Base-by-base conservation (phyloP, 2,888 invertebrate species). In the Heliconius aoede region DNA sequence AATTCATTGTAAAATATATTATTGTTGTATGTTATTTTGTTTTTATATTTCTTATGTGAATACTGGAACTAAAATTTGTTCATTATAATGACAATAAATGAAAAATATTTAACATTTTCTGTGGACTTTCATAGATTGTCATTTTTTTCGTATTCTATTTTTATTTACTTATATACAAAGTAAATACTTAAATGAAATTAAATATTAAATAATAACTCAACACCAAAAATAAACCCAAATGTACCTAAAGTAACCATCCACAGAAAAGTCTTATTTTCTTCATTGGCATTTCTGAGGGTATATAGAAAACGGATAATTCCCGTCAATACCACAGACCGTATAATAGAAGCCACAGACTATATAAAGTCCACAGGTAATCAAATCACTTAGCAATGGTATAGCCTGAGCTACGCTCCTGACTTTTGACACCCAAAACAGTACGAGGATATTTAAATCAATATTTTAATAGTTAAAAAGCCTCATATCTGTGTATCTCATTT, bases 351-450 rank as follows among this genome's bases (percentile, higher is more conserved):
- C 24, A 36, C 40, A 40, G 65, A 65, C 65, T 15, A n/a, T 28
- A 36, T n/a, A 62, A 36, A 36, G 64, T 24, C 72, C 21, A 28
- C 58, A 46, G 46, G 51, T 21, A 58, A 40, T 75, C 75, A 78
- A 80, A 80, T 80, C 80, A 81, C 80, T 80, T 78, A 85, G 85
- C 86, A 88, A 88, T 88, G 87, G 87, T 80, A 86, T 88, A 85
- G 89, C 91, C 90, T 79, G 89, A 92, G 83, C 88, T 94, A 94
- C 94, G 94, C 94, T 89, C 93, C 94, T 94, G 94, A 89, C 85
- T 93, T 89, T 93, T 88, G 87, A 90, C 94, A 93, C 93, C 94
- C 94, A 92, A 93, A 86, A 91, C 94, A 94, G 93, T 90, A 91
- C 92, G 94, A 93, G 93, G 83, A 85, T 82, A 84, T 87, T 88